Evolutionary conservation across 2,113 vertebrate species (phyloP), one percentile per base, ranked within the genome.

Genomic region (Eudyptes chrysolophus): DNA sequence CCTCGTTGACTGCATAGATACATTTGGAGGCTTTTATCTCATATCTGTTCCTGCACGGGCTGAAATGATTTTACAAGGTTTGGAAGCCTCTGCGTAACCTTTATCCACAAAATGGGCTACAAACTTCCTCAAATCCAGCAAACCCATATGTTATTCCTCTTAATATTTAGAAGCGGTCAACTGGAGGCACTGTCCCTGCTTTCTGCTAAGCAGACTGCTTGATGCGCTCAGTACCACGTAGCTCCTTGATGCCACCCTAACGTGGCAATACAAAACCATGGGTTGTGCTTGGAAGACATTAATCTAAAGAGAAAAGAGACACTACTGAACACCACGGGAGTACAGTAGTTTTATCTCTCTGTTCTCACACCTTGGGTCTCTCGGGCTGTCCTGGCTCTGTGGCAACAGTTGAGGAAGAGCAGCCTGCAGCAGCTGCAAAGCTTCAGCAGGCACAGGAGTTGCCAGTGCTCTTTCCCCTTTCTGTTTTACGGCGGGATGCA

Each of bases 401-500:
- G 78, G 84, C 76, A 62, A 24, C 36, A 58, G 32, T 61, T 58
- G 77, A 64, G 74, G 83, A 86, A 86, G 61, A 29, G 3, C 14
- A 61, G 34, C 68, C 71, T 66, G 70, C 78, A 92, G 72, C 94
- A 97, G 95, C 95, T 97, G 96, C 82, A 72, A 65, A 11, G 26
- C 81, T 90, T 98, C 94, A 95, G 61, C 51, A 66, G 27, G 46
- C 62, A 51, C 12, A 9, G 66, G 86, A 86, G 60, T 57, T 95
- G 94, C 88, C 96, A 74, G 76, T 34, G 65, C 49, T 75, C 74
- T 44, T 62, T 72, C 71, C 34, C 66, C 38, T 38, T 44, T 88
- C 38, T 91, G 36, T 91, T 86, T 82, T 79, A 94, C 29, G 19
- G 66, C 69, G 15, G 79, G 87, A 84, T 80, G n/a, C 96, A 97